phyloP scores from a whole-genome alignment of 2,797 vertebrate species.

The Anguilla megastoma region DNA sequence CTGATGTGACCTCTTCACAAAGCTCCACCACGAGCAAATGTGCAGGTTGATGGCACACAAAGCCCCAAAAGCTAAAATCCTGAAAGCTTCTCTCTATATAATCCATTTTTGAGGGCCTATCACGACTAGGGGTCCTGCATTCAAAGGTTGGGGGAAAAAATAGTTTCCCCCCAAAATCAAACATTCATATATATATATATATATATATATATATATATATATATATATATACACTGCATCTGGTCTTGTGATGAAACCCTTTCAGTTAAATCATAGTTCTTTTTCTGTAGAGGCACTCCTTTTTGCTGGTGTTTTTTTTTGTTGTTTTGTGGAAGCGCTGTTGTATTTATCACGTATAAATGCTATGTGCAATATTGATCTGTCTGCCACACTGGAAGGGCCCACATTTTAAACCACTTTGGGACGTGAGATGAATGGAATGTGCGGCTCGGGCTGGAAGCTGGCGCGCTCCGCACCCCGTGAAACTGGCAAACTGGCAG shows the following conservation, averaged over 20 bases:
- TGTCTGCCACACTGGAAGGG: conserved; percentile 21
- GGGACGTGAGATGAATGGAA: conserved; percentile 20
- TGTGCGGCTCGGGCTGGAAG: not conserved
- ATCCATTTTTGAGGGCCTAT: not conserved
- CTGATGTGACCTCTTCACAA: not conserved
- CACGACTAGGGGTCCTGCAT: not conserved
- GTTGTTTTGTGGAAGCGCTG: not conserved
- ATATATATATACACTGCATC: not conserved
- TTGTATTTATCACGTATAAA: conserved; percentile 39
- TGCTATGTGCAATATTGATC: conserved; percentile 37
- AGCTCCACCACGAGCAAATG: not conserved
- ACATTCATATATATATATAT: not conserved
- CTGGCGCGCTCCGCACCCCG: not conserved
- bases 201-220: too few relatives aligned
- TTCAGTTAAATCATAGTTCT: conserved; percentile 19
- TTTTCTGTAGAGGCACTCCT: conserved; percentile 2
- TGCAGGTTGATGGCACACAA: not conserved
- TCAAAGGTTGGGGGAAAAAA: not conserved
- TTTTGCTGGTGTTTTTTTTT: not conserved
- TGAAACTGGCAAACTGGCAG: not conserved
- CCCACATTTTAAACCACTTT: conserved; percentile 10
- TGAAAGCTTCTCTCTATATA: not conserved
- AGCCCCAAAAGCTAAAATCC: not conserved
- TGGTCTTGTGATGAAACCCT: not conserved
- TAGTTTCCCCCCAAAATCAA: not conserved